Evolutionary conservation across 2,888 invertebrate genomes (phyloP).

Genomic region (Nomada hirtipes): DNA sequence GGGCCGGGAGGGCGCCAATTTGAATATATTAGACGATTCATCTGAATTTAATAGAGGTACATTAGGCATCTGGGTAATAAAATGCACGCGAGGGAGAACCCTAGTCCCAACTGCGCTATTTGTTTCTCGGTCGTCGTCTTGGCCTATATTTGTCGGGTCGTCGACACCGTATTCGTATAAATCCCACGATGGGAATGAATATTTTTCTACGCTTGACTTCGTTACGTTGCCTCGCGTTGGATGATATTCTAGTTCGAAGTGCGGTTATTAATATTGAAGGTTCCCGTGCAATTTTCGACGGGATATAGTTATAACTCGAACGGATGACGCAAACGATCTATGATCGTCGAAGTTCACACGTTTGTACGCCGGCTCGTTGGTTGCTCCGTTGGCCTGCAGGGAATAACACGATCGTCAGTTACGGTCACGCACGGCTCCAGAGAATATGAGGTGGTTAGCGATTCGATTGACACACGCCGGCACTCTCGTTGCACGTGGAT

Average conservation of each 20-base stretch:
- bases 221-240: background rate
- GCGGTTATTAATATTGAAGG: too few relatives aligned
- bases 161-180: background rate
- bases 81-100: constrained; percentile 47
- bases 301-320: background rate
- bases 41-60: constrained; percentile 61
- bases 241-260: too few relatives aligned
- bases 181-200: background rate
- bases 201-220: background rate
- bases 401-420: constrained; percentile 46
- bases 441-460: constrained; percentile 35
- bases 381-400: constrained; percentile 18
- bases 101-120: background rate
- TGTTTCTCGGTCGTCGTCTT: background rate
- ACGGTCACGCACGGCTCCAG: constrained; percentile 29
- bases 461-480: constrained; percentile 37
- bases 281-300: constrained; percentile 16
- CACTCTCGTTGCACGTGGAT: constrained; percentile 7
- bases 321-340: constrained; percentile 30
- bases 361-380: constrained; percentile 6
- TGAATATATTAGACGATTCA: constrained; percentile 58
- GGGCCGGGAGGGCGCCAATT: constrained; percentile 47
- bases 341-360: constrained; percentile 37
- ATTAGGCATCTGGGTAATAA: constrained; percentile 49
- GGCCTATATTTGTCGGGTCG: background rate